Evolutionary conservation across 2,888 invertebrate species (phyloP).

Genomic region (Lasius fuliginosus): DNA sequence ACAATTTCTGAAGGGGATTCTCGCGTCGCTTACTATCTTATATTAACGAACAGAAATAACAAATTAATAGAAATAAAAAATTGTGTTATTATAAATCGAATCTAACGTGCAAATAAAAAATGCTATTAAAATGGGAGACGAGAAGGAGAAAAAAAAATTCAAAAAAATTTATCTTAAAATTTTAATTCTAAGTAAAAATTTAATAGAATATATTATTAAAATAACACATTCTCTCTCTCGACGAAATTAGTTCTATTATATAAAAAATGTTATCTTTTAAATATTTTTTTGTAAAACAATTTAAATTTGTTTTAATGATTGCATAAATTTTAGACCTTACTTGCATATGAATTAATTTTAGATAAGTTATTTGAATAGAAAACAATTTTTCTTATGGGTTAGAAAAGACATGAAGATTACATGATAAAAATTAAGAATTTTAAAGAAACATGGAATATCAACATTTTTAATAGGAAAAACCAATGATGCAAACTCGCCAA

Average conservation of each 20-base stretch:
- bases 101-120: background rate
- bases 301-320: background rate
- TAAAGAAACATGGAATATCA: background rate
- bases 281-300: background rate
- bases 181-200: background rate
- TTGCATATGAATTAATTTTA: background rate
- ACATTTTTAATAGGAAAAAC: conserved; percentile 3
- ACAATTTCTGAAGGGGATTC: conserved; percentile 47
- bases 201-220: background rate
- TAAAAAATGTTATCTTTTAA: background rate
- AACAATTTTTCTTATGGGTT: background rate
- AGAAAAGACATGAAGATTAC: background rate
- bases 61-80: conserved; percentile 5
- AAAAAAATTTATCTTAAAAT: background rate
- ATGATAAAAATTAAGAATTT: background rate
- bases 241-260: background rate
- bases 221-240: background rate
- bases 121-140: background rate
- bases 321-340: background rate
- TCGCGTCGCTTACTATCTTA: conserved; percentile 28
- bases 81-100: background rate
- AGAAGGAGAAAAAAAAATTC: background rate
- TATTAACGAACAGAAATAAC: background rate
- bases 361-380: background rate
- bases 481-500: conserved; percentile 1